These are phyloP conservation scores for Pyrocephalus nanus DNA, from an alignment of 2,797 vertebrate genomes.

Conservation along the genomic window DNA sequence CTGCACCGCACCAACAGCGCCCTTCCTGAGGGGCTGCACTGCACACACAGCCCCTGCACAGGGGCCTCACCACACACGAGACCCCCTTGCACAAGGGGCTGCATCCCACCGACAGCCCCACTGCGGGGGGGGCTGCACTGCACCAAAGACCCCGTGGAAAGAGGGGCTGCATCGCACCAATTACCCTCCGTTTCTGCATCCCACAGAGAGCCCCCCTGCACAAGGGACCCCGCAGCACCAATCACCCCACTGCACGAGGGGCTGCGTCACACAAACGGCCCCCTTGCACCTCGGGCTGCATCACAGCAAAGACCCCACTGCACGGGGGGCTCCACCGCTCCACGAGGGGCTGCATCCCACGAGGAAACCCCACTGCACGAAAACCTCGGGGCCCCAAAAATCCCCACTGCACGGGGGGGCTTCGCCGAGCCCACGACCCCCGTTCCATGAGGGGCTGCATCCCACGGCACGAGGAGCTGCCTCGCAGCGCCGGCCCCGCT, in stretches of 20 bases:
- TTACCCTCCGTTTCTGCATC: no score
- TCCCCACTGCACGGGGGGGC: not conserved
- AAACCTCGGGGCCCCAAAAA: no score
- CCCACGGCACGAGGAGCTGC: no score
- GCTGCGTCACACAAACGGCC: not conserved
- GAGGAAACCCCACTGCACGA: not conserved
- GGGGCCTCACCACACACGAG: not conserved
- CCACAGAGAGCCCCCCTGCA: no score
- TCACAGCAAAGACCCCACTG: not conserved
- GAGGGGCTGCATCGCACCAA: no score
- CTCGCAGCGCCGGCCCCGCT: rapidly evolving
- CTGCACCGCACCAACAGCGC: not conserved
- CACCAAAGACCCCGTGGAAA: no score
- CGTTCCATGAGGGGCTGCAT: not conserved
- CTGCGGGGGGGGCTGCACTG: no score
- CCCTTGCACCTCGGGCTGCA: not conserved
- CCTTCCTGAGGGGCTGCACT: not conserved
- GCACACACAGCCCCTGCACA: not conserved
- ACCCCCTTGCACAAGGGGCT: not conserved
- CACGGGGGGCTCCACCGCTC: not conserved
- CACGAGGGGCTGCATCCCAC: no score
- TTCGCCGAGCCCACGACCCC: rapidly evolving
- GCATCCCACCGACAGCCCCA: not conserved
- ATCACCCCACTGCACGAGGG: not conserved
- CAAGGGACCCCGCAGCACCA: not conserved